A percentile compares a stretch with the other conserved stretches of the same genome.
Conservation (phyloP, 2,113 vertebrate species). For the Progne subis region DNA sequence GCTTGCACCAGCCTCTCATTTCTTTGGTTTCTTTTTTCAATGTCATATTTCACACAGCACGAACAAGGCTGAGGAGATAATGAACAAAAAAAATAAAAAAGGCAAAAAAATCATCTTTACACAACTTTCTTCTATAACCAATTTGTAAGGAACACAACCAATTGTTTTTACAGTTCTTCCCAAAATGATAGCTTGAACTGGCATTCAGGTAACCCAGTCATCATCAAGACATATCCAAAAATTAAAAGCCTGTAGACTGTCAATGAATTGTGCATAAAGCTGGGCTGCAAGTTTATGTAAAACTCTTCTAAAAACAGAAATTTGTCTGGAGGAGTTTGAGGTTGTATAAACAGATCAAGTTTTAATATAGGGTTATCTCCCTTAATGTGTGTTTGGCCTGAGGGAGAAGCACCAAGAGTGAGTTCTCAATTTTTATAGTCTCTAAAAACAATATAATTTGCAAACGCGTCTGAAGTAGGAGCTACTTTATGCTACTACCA, state of each 20-base stretch:
- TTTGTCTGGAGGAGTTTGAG: not conserved
- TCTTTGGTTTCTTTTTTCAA: not conserved
- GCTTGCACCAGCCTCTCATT: not conserved
- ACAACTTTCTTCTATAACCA: not conserved
- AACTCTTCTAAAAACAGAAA: not conserved
- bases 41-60: not conserved
- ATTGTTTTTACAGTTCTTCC: not conserved
- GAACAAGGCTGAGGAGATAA: not conserved
- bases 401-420: not conserved
- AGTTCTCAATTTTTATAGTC: not conserved
- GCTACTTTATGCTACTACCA: not conserved
- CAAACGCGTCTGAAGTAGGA: not conserved
- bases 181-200: not conserved
- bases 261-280: not conserved
- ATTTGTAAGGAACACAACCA: not conserved
- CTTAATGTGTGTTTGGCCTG: not conserved
- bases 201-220: not conserved
- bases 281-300: not conserved
- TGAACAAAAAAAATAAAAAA: fast-evolving
- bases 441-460: not conserved
- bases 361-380: not conserved
- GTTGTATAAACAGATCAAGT: not conserved
- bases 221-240: not conserved
- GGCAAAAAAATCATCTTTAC: not conserved
- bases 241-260: not conserved